Base-by-base conservation (phyloP, 1,140 invertebrate species). In the Brachionus paranguensis region DNA sequence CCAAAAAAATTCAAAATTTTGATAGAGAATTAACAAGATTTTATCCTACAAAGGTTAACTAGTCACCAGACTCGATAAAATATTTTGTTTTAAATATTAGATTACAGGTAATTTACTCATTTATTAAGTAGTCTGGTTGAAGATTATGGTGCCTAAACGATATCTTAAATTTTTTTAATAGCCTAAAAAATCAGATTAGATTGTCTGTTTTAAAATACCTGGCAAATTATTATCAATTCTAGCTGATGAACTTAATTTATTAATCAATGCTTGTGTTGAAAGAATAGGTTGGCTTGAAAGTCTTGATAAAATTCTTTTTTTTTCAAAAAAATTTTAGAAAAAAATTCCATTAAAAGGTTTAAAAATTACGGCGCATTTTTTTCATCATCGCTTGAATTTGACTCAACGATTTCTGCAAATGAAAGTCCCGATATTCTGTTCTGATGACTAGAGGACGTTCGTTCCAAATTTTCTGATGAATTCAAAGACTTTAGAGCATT, bases 371-470 rank as follows among this genome's bases (percentile, higher is more conserved):
- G 17, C 27, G 3, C 17, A 17, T n/a, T 37, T 72, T 76, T 76
- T 76, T 76, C 72, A 76, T 76, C 72, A 27, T 76, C 72, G 50
- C 43, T 76, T 47, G 72, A 50, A 50, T 50, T 76, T 27, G 20
- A 76, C 10, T 76, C 72, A 24, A 27, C 43, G 5, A 76, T 50
- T 50, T 76, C 72, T 2, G 41, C 45, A 20, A 50, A 50, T 5
- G 72, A 76, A 50, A 76, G 24, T 11, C 43, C 43, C 14, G 72
- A 76, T 12, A 47, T 24, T 76, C 27, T 50, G 5, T 47, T 76
- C 14, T 20, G 43, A 50, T 29, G 43, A 76, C 17, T 50, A 12
- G 20, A 45, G 5, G 43, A 50, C 14, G 10, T 24, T n/a, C 43
- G 43, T 12, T 76, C 72, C 1, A 33, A n/a, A 76, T 76, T 76